Percentiles rank a stretch among this genome's conserved stretches.
These are phyloP conservation scores for Gobionotothen gibberifrons DNA, from an alignment of 2,797 vertebrate species.

Conservation along the genomic window DNA sequence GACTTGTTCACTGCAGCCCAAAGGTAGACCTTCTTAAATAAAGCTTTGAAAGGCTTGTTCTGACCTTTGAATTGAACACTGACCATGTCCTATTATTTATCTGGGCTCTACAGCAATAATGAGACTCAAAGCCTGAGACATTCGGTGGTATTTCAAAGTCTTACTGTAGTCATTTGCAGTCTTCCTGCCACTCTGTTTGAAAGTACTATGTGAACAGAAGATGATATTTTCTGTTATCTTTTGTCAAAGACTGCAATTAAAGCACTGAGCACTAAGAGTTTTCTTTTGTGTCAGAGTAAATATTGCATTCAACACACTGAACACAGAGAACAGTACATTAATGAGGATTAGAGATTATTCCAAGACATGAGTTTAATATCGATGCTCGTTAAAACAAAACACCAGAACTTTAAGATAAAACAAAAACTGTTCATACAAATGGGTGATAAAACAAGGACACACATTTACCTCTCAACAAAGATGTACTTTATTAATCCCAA, in stretches of 20 bases:
- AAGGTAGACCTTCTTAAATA: conserved; percentile 35
- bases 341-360: neutral
- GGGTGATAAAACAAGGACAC: too few species aligned
- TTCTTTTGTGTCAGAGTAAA: conserved; percentile 11
- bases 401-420: neutral
- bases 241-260: conserved; percentile 1
- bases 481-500: too few species aligned
- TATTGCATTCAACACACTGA: neutral
- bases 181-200: neutral
- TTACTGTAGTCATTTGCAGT: conserved; percentile 4
- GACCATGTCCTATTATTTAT: conserved; percentile 22
- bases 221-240: conserved; percentile 6
- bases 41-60: conserved; percentile 21
- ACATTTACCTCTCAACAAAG: too few species aligned
- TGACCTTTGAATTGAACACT: conserved; percentile 54
- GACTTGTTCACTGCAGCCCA: conserved; percentile 46
- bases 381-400: neutral
- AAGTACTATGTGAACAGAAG: neutral
- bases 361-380: neutral
- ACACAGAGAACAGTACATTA: conserved; percentile 4
- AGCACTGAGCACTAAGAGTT: neutral
- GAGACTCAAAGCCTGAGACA: conserved; percentile 23
- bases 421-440: neutral
- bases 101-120: conserved; percentile 25
- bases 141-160: neutral